Percentiles rank a stretch among this genome's conserved stretches.
phyloP scores from a whole-genome alignment of 2,888 invertebrate genomes.

The Tyria jacobaeae region DNA sequence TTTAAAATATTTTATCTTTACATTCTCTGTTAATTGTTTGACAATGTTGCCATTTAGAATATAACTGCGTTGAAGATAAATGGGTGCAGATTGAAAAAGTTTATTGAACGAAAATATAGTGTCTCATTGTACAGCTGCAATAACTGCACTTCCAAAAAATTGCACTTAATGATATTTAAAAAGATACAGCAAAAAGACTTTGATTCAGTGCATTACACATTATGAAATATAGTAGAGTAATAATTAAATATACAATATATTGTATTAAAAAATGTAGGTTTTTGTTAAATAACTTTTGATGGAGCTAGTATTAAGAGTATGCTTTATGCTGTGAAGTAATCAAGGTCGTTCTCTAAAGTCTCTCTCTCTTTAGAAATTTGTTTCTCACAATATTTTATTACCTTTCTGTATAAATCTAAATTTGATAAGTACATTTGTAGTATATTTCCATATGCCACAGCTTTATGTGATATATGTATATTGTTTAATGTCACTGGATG shows the following conservation, averaged over 20 bases:
- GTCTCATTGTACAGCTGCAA: slow-evolving; percentile 47
- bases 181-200: slow-evolving; percentile 26
- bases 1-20: background rate
- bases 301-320: slow-evolving; percentile 24
- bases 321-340: slow-evolving; percentile 26
- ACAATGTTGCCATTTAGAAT: slow-evolving; percentile 29
- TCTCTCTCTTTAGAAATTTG: background rate
- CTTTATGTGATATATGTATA: background rate
- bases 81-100: slow-evolving; percentile 35
- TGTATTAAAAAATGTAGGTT: slow-evolving; percentile 29
- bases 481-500: slow-evolving; percentile 10
- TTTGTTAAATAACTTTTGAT: slow-evolving; percentile 19
- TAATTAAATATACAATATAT: slow-evolving; percentile 21
- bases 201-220: slow-evolving; percentile 34
- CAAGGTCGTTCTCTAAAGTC: background rate
- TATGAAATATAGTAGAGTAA: slow-evolving; percentile 27
- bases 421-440: background rate
- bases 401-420: background rate
- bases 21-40: slow-evolving; percentile 2
- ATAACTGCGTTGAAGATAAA: slow-evolving; percentile 11
- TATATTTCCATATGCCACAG: background rate
- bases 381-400: background rate
- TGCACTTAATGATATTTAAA: slow-evolving; percentile 15
- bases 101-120: slow-evolving; percentile 36
- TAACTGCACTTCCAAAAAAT: slow-evolving; percentile 17